phyloP scores from a whole-genome alignment of 2,113 vertebrate genomes.

The Cheilinus undulatus region DNA sequence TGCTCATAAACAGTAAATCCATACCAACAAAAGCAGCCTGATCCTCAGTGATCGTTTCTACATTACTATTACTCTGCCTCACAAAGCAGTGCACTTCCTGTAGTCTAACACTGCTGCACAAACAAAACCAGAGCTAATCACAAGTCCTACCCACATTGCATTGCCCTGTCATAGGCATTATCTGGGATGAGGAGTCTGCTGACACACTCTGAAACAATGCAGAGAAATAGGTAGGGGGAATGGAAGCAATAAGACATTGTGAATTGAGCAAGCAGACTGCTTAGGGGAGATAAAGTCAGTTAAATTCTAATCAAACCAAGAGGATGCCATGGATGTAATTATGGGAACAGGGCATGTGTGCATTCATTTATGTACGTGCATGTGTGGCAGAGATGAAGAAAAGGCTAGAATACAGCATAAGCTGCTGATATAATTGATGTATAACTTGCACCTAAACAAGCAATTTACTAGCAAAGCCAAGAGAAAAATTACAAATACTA shows the following conservation, averaged over 20 bases:
- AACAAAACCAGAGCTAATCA: conserved; percentile 4
- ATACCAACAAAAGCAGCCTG: neutral
- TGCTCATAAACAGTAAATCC: conserved; percentile 10
- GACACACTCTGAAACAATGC: conserved; percentile 32
- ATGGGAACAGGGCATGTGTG: neutral
- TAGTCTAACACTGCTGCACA: neutral
- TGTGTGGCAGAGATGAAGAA: neutral
- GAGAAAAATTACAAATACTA: conserved; percentile 12
- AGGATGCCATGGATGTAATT: conserved; percentile 37
- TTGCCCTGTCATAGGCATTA: conserved; percentile 23
- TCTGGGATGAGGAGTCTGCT: neutral
- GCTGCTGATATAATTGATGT: conserved; percentile 13
- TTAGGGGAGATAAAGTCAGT: conserved; percentile 53
- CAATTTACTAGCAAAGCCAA: conserved; percentile 24
- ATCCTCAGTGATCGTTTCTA: neutral
- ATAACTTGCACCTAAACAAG: neutral
- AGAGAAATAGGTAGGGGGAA: neutral
- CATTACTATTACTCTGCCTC: conserved; percentile 5
- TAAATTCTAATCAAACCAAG: conserved; percentile 53
- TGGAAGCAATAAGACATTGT: conserved; percentile 24
- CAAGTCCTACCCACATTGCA: conserved; percentile 13
- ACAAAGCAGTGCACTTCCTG: neutral
- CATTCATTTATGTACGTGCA: neutral
- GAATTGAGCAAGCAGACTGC: conserved; percentile 29
- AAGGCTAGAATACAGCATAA: neutral